These are phyloP conservation scores for Myoxocephalus aenaeus DNA, from an alignment of 2,797 vertebrate genomes.

Conservation along the genomic window DNA sequence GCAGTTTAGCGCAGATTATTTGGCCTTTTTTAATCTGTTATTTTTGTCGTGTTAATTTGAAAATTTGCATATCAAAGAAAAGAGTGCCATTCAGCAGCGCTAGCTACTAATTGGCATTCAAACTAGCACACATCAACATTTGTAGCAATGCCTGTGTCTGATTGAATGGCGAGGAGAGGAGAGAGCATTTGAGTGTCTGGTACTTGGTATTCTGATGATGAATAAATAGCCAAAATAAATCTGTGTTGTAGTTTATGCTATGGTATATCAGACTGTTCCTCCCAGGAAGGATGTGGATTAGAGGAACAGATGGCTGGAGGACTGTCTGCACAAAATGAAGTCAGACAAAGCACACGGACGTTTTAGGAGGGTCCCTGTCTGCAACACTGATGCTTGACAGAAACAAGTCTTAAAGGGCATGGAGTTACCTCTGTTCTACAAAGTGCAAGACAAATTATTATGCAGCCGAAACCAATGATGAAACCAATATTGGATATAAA, in stretches of 20 bases:
- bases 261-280: neutral
- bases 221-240: conserved; percentile 18
- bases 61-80: conserved; percentile 3
- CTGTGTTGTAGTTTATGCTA: conserved; percentile 9
- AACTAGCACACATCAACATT: neutral
- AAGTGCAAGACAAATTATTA: neutral
- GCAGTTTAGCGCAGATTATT: neutral
- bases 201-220: conserved; percentile 35
- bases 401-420: conserved; percentile 24
- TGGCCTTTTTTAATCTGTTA: neutral
- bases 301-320: conserved; percentile 18
- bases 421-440: neutral
- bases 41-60: conserved; percentile 7
- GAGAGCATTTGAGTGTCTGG: conserved; percentile 12
- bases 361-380: neutral
- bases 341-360: conserved; percentile 21
- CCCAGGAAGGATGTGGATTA: neutral
- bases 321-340: neutral
- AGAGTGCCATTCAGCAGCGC: neutral
- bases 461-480: neutral
- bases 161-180: conserved; percentile 2
- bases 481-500: neutral
- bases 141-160: neutral
- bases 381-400: conserved; percentile 1
- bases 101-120: conserved; percentile 13